A percentile compares a stretch with the other conserved stretches of the same genome.
Conservation (phyloP, 2,888 invertebrate species). For the Zygogramma bicolorata region DNA sequence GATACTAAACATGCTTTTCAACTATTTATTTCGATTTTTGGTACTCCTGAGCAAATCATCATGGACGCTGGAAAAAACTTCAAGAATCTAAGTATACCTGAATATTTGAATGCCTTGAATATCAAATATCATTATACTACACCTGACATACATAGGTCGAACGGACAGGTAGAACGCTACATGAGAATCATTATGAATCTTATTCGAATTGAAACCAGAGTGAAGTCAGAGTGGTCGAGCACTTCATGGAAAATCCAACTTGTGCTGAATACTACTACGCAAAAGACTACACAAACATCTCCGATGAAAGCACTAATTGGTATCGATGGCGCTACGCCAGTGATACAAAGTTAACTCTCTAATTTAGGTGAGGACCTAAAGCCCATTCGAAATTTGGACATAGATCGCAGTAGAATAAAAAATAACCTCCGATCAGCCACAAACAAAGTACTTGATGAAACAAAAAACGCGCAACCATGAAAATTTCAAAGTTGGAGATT, state of each 20-base stretch:
- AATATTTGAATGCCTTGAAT: conserved; percentile 32
- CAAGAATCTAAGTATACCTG: conserved; percentile 39
- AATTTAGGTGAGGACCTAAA: too few relatives aligned
- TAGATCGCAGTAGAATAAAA: too few relatives aligned
- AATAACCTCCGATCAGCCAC: too few relatives aligned
- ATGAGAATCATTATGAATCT: conserved; percentile 3
- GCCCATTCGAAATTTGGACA: too few relatives aligned
- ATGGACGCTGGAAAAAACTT: conserved; percentile 46
- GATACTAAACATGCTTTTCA: conserved; percentile 37
- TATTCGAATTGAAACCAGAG: background rate
- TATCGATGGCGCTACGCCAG: conserved; percentile 18
- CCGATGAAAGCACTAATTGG: conserved; percentile 40
- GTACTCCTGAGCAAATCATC: conserved; percentile 39
- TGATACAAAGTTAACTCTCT: too few relatives aligned
- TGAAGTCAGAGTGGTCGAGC: conserved; percentile 37
- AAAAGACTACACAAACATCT: conserved; percentile 40
- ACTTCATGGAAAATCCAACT: conserved; percentile 42
- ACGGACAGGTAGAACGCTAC: conserved; percentile 1
- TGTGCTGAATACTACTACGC: conserved; percentile 40
- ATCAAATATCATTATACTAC: background rate
- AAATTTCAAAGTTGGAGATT: too few relatives aligned
- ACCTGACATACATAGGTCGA: background rate
- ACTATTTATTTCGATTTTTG: conserved; percentile 39
- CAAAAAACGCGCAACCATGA: too few relatives aligned
- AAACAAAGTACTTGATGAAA: too few relatives aligned